Base-by-base conservation (phyloP, 2,888 invertebrate species). In the Schrankia costaestrigalis region DNA sequence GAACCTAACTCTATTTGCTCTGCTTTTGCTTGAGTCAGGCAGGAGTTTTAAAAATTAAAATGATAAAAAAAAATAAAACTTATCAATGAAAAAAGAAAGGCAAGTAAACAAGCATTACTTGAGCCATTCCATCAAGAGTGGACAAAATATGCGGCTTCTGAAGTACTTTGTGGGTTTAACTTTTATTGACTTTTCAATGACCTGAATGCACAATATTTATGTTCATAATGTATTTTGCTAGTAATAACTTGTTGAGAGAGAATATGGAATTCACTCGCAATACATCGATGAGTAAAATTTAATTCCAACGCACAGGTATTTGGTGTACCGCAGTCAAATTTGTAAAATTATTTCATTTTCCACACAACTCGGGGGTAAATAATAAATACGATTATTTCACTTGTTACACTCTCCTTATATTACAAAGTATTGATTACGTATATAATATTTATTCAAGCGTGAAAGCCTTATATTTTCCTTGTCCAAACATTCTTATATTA, bases 301-400 rank as follows among this genome's bases (percentile, higher is more conserved):
- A 7, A 22, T 22, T 11, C 8, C 12, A 5, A 23, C 11, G 10
- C n/a, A n/a, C n/a, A n/a, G n/a, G n/a, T n/a, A n/a, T 3, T 11
- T 2, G 8, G n/a, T 1, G 13, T 8, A n/a, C n/a, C n/a, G n/a
- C n/a, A n/a, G n/a, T 28, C 11, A 18, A 28, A 5, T 19, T 5
- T 7, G 11, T 23, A 29, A 28, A 10, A 9, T 11, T 5, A 28
- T 28, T 28, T 19, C 8, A 6, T n/a, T 18, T 19, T 8, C 10
- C 2, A 21, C 3, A 14, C 2, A 18, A 18, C 28, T n/a, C 8
- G 9, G 12, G 1, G 6, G 6, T 9, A 14, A 5, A 18, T 29
- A 11, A 18, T n/a, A 22, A 29, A 29, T 29, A 22, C 9, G 29
- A 29, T 21, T 29, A 22, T 28, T 28, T 19, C 28, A 27, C 18